Conservation (phyloP, 2,888 invertebrate species). For the Catocala nupta region DNA sequence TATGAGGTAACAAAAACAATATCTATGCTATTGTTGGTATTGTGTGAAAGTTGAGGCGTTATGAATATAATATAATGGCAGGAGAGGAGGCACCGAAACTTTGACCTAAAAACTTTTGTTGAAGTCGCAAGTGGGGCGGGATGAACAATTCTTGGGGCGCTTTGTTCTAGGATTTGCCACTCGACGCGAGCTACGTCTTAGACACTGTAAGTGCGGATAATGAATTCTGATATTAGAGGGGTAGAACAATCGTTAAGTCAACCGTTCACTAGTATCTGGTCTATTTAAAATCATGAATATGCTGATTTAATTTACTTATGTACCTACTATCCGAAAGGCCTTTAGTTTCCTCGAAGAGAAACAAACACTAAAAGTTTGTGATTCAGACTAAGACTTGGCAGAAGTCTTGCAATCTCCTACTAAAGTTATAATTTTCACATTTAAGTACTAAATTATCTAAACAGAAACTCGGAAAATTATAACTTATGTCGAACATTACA, state of each 20-base stretch:
- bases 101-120: constrained; percentile 56
- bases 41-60: constrained; percentile 45
- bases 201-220: constrained; percentile 37
- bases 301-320: constrained; percentile 34
- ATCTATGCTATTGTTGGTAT: constrained; percentile 45
- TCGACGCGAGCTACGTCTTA: constrained; percentile 45
- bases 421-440: too few species aligned
- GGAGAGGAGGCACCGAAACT: constrained; percentile 34
- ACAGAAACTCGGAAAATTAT: too few species aligned
- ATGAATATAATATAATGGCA: constrained; percentile 47
- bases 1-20: constrained; percentile 13
- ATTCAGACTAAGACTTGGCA: too few species aligned
- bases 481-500: too few species aligned
- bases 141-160: constrained; percentile 53
- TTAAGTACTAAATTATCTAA: too few species aligned
- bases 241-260: constrained; percentile 40
- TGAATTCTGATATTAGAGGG: constrained; percentile 54
- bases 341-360: too few species aligned
- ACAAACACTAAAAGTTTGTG: too few species aligned
- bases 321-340: not conserved
- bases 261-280: constrained; percentile 45
- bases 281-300: constrained; percentile 45
- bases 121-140: constrained; percentile 38
- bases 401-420: too few species aligned
- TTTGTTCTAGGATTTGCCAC: constrained; percentile 58